Base-by-base conservation (phyloP, 2,113 vertebrate genomes). In the Oreocharis arfaki region DNA sequence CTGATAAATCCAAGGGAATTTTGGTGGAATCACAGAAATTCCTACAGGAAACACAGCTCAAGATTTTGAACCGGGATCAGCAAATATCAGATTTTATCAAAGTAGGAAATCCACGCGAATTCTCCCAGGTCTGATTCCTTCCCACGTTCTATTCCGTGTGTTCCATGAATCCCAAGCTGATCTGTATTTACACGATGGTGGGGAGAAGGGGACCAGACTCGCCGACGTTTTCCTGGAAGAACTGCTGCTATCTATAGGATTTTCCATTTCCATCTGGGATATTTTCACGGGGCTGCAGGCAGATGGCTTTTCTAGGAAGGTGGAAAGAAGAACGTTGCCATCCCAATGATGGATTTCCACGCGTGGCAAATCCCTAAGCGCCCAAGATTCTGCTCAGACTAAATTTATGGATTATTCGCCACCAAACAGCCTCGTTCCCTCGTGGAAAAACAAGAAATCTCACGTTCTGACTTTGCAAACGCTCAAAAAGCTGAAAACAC, bases 231-330 rank as follows among this genome's bases (percentile, higher is more conserved):
- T 59, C 85, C 44, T 92, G 83, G 87, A 91, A 93, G 89, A 71
- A 4, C 42, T 52, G 56, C 42, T 92, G 71, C 88, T 90, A 16
- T 78, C 85, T 50, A 46, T 41, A 57, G 93, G 73, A 75, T 93
- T 94, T 96, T 92, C 95, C 87, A 93, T 91, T 76, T 88, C 70
- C 85, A 78, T 49, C 61, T 86, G 50, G 73, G 86, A 16, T 93
- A 12, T 86, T 90, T 96, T 67, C 81, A 41, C 6, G 8, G 71
- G 67, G 26, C 55, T 76, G 55, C 39, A 92, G 82, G 28, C 82
- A 78, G 79, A 84, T 70, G 86, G 94, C 39, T 95, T 93, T 90
- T 92, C 86, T 95, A 49, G 39, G 44, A 59, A 93, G 75, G 71
- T 81, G 88, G 86, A 86, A 84, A 77, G 68, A 78, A 69, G 69